Percentiles rank a stretch among this genome's conserved stretches.
These are phyloP conservation scores for Drosophila trapezifrons DNA, from an alignment of 1,140 invertebrate genomes.

Conservation along the genomic window DNA sequence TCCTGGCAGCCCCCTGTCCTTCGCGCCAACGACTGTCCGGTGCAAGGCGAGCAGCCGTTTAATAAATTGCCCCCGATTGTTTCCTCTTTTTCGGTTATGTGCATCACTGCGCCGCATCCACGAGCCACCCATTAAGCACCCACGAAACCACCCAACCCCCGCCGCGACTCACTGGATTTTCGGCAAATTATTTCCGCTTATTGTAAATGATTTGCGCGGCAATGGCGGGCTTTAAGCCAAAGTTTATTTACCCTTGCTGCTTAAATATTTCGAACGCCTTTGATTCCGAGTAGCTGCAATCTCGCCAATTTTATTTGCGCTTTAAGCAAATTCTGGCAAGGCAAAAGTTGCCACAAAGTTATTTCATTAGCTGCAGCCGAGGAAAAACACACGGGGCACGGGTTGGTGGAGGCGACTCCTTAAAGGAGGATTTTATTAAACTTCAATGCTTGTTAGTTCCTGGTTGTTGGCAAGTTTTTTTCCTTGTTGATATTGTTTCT, in stretches of 20 bases:
- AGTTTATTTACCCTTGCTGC: conserved; percentile 30
- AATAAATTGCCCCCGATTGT: conserved; percentile 48
- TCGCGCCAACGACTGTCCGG: conserved; percentile 21
- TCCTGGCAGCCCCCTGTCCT: background rate
- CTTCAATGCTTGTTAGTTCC: conserved; percentile 58
- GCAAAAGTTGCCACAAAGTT: conserved; percentile 62
- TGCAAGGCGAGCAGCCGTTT: conserved; percentile 40
- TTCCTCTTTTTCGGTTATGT: conserved; percentile 42
- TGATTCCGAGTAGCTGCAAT: conserved; percentile 46
- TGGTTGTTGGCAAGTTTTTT: conserved; percentile 41
- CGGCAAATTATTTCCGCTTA: conserved; percentile 54
- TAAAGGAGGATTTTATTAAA: conserved; percentile 57
- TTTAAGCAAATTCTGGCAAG: conserved; percentile 56
- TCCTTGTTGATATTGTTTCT: conserved; percentile 45
- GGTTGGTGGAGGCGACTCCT: conserved; percentile 4
- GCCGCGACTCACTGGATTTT: conserved; percentile 23
- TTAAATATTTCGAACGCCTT: conserved; percentile 35
- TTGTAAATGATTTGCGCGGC: conserved; percentile 44
- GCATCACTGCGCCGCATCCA: conserved; percentile 35
- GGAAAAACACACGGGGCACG: background rate
- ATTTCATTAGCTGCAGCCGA: conserved; percentile 56
- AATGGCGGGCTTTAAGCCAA: conserved; percentile 22
- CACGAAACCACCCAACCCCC: background rate
- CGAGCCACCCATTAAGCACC: conserved; percentile 8
- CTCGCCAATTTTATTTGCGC: conserved; percentile 58